Base-by-base conservation (phyloP, 2,797 vertebrate genomes). In the Lagorchestes hirsutus region DNA sequence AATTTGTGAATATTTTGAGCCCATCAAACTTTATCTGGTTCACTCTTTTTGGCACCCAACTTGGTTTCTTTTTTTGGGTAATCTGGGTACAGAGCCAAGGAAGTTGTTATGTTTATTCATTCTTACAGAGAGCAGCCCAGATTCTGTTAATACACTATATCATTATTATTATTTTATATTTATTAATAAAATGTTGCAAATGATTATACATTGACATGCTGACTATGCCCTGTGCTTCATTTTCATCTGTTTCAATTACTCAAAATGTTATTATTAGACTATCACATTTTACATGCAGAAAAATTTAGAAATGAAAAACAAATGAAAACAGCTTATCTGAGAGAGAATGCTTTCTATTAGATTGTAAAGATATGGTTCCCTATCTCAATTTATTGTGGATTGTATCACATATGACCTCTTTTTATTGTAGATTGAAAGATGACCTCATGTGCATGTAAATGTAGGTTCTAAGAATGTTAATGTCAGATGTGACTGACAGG, bases 81-180 rank as follows among this genome's bases (percentile, higher is more conserved):
- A 96, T 94, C 93, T 97, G 90, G 93, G 91, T 97, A 95, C 22
- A 93, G 94, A 95, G 92, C 94, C 93, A 95, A 97, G 31, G 92
- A 94, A 97, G 55, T 95, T 96, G 91, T 96, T 97, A 95, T 94
- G 92, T 97, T 97, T 97, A 95, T 94, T 97, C 95, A 97, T 95
- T 98, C 94, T 95, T 94, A 95, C 40, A 93, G 4, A 96, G 54
- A 97, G 90, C 59, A 96, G 92, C 54, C 9, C 34, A 97, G 56
- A 97, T 54, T 97, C 95, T 97, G 90, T 94, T 97, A 95, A 97
- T 97, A 97, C 93, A 96, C 95, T 95, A 92, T 97, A 96, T 96
- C 94, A 95, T 94, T 92, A 95, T 62, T 92, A 95, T 59, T 95
- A 96, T 55, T 93, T 96, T 96, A 55, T 31, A 94, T 40, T 54